These are phyloP conservation scores for Nebria salina DNA, from an alignment of 2,888 invertebrate genomes.

Conservation along the genomic window DNA sequence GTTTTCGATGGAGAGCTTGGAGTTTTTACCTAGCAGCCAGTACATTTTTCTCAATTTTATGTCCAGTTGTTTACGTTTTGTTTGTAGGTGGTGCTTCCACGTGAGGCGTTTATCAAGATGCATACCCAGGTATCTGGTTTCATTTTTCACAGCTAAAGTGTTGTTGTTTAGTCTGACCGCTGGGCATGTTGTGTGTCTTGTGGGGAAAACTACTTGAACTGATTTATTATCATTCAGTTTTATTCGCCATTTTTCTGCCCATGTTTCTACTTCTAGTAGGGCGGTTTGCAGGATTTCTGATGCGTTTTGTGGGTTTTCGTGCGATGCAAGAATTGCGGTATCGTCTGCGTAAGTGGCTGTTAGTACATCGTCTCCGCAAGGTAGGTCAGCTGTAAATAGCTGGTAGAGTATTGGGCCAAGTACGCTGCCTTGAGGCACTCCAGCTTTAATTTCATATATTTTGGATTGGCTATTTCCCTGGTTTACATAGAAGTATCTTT, in stretches of 20 bases:
- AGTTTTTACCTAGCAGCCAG: conserved; percentile 2
- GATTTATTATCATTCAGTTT: no score
- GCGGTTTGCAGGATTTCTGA: no score
- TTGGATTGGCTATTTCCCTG: conserved; percentile 44
- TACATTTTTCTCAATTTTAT: no score
- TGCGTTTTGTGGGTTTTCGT: no score
- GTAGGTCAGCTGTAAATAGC: no score
- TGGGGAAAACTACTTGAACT: neutral
- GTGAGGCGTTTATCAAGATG: conserved; percentile 8
- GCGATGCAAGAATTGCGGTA: no score
- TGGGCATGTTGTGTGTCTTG: neutral
- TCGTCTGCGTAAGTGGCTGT: no score
- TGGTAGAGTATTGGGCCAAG: neutral
- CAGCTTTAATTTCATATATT: conserved; percentile 8
- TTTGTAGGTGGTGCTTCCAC: neutral
- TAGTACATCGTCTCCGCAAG: no score
- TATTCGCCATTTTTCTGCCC: no score
- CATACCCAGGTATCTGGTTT: conserved; percentile 12
- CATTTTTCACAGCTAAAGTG: neutral
- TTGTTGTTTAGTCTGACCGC: neutral
- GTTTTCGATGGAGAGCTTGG: neutral
- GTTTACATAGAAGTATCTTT: conserved; percentile 45
- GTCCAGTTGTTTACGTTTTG: neutral
- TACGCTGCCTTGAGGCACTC: conserved; percentile 7
- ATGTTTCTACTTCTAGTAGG: no score